These are phyloP conservation scores for Solenodon paradoxus DNA, from an alignment of 2,113 vertebrate species.

Conservation along the genomic window DNA sequence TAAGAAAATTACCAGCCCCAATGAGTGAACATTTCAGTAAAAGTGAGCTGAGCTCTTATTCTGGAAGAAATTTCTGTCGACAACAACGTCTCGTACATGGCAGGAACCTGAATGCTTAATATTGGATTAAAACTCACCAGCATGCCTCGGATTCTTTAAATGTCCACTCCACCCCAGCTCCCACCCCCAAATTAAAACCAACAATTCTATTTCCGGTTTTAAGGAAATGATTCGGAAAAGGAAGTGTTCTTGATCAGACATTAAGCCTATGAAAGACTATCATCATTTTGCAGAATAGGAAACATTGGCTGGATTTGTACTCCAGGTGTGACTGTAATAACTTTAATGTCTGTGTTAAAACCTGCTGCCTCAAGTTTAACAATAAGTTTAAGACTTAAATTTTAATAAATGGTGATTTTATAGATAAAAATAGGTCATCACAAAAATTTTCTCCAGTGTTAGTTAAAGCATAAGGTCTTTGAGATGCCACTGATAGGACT, in stretches of 20 bases:
- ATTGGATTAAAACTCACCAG: neutral
- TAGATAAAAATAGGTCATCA: neutral
- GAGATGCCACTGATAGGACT: neutral
- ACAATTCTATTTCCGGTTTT: neutral
- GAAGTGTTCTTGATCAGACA: neutral
- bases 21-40: neutral
- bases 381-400: neutral
- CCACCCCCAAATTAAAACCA: neutral
- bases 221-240: neutral
- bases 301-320: conserved; percentile 4
- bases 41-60: neutral
- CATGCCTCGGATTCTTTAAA: neutral
- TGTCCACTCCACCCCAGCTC: neutral
- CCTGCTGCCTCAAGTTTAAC: neutral
- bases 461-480: neutral
- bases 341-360: neutral
- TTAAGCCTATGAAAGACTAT: neutral
- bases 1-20: neutral
- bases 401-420: conserved; percentile 1
- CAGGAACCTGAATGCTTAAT: neutral
- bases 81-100: neutral
- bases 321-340: neutral
- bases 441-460: neutral
- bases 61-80: neutral
- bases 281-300: neutral